Conservation (phyloP, 2,113 vertebrate genomes). For the Dipodomys stephensi region DNA sequence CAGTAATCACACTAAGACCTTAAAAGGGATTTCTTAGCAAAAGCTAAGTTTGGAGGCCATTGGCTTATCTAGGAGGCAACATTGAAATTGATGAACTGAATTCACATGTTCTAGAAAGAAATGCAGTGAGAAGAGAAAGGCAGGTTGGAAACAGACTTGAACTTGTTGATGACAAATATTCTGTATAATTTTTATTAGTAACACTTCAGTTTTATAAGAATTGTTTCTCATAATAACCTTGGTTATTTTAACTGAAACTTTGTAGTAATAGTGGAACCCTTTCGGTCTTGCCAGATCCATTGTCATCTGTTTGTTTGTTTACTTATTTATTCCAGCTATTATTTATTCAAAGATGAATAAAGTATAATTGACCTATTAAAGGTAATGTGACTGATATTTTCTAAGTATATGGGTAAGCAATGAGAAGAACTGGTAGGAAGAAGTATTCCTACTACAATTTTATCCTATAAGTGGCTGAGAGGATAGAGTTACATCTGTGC, state of each 20-base stretch:
- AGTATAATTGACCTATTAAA: not conserved
- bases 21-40: not conserved
- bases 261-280: not conserved
- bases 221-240: constrained; percentile 23
- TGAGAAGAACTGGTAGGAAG: not conserved
- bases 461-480: not conserved
- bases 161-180: not conserved
- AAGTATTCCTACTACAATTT: not conserved
- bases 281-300: not conserved
- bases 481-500: not conserved
- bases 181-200: not conserved
- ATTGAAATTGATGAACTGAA: not conserved
- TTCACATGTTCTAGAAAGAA: constrained; percentile 11
- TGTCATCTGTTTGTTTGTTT: no score
- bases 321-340: not conserved
- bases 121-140: not conserved
- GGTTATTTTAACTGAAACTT: not conserved
- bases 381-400: not conserved
- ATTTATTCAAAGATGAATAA: not conserved
- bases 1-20: not conserved
- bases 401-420: not conserved
- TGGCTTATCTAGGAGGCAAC: not conserved
- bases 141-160: not conserved
- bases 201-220: constrained; percentile 20
- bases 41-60: not conserved